A percentile compares a stretch with the other conserved stretches of the same genome.
phyloP scores from a whole-genome alignment of 2,797 vertebrate genomes.

The Melanotaenia pygmaea region DNA sequence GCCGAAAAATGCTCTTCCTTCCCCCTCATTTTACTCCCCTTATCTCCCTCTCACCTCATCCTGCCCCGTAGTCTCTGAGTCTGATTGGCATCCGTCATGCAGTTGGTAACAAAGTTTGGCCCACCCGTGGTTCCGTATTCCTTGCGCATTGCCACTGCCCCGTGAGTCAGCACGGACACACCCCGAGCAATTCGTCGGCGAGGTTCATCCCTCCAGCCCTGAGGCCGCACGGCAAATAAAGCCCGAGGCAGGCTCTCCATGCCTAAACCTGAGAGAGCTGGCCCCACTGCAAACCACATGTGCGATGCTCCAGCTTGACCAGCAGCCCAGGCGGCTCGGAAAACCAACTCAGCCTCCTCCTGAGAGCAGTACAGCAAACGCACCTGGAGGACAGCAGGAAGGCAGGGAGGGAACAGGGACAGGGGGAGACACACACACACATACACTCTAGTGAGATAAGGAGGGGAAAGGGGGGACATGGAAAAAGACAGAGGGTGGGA shows the following conservation, averaged over 20 bases:
- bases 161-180: conserved; percentile 93
- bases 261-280: conserved; percentile 87
- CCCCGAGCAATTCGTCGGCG: conserved; percentile 88
- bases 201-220: conserved; percentile 93
- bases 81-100: conserved; percentile 90
- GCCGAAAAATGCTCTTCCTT: conserved; percentile 17
- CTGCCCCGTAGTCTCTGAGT: conserved; percentile 85
- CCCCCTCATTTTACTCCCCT: conserved; percentile 10
- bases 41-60: conserved; percentile 76
- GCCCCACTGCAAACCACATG: conserved; percentile 94
- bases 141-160: conserved; percentile 90
- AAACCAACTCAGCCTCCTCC: conserved; percentile 92
- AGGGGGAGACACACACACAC: conserved; percentile 76
- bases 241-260: conserved; percentile 87
- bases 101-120: conserved; percentile 93
- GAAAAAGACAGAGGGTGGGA: conserved; percentile 68
- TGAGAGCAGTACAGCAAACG: conserved; percentile 95
- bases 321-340: conserved; percentile 88
- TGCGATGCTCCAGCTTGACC: conserved; percentile 92
- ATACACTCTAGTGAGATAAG: conserved; percentile 80
- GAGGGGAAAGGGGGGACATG: conserved; percentile 69
- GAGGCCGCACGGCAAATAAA: conserved; percentile 91
- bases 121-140: conserved; percentile 89
- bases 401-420: conserved; percentile 68
- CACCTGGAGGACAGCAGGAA: conserved; percentile 80